Conservation (phyloP, 2,113 vertebrate species). For the Emydura subglobosa region DNA sequence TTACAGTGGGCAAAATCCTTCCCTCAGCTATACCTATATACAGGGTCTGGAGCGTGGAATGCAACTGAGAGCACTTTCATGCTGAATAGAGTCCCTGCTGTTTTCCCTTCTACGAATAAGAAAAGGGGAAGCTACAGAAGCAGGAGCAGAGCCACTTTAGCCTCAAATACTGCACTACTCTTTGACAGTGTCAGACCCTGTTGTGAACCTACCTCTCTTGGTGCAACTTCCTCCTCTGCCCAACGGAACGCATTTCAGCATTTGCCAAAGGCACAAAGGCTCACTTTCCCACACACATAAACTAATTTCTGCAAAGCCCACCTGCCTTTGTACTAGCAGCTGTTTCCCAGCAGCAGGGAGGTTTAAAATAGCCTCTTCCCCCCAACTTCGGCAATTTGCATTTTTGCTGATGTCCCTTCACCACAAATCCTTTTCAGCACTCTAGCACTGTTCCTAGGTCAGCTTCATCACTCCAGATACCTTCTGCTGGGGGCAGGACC, state of each 20-base stretch:
- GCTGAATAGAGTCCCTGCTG: background rate
- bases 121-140: background rate
- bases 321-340: background rate
- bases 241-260: background rate
- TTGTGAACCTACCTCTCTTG: background rate
- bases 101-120: background rate
- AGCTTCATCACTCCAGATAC: background rate
- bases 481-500: background rate
- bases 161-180: background rate
- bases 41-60: background rate
- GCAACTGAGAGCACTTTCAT: background rate
- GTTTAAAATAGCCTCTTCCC: background rate
- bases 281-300: background rate
- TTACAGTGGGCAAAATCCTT: background rate
- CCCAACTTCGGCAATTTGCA: no score
- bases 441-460: background rate
- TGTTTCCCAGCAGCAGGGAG: background rate
- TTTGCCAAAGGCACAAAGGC: background rate
- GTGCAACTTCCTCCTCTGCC: background rate
- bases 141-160: background rate
- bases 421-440: background rate
- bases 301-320: background rate
- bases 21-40: background rate
- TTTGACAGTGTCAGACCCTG: background rate
- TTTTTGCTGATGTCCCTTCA: background rate